A percentile compares a stretch with the other conserved stretches of the same genome.
Conservation (phyloP, 64 coral and sea anemone species). For the Cladopsammia gracilis region DNA sequence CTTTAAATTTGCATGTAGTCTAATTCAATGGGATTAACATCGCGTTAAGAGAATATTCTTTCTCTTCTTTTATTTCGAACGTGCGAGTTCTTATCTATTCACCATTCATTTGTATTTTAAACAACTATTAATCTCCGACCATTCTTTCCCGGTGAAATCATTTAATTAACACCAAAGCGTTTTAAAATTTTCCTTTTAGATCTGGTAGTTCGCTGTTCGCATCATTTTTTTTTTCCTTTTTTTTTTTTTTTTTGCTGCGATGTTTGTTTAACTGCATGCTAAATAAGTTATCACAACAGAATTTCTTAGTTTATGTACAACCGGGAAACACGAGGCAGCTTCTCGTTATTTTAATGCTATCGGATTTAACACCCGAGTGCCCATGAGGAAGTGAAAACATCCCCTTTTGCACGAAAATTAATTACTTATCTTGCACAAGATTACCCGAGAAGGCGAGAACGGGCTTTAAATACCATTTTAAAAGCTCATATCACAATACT, state of each 20-base stretch:
- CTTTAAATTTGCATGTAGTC: constrained; percentile 24
- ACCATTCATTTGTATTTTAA: constrained; percentile 13
- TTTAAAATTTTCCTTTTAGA: neutral
- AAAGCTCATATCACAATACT: constrained; percentile 21
- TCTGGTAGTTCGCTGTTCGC: no score
- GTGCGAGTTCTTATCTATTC: constrained; percentile 30
- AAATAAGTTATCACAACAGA: neutral
- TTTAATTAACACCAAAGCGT: neutral
- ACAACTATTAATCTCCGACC: neutral
- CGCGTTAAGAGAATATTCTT: constrained; percentile 12
- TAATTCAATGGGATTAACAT: constrained; percentile 24
- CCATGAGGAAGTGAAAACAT: constrained; percentile 12
- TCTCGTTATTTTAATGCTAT: constrained; percentile 2
- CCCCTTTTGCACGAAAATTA: constrained; percentile 3
- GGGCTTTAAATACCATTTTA: constrained; percentile 42
- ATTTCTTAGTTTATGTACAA: neutral
- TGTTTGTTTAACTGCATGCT: constrained; percentile 44
- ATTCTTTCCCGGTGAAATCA: neutral
- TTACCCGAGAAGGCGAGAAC: constrained; percentile 42
- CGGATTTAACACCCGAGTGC: constrained; percentile 10
- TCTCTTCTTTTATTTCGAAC: neutral
- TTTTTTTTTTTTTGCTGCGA: no score
- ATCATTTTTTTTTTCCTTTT: no score
- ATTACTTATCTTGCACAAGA: constrained; percentile 45
- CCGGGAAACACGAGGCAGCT: neutral